Conservation (phyloP, 2,888 invertebrate species). For the Himalopsyche anomala region DNA sequence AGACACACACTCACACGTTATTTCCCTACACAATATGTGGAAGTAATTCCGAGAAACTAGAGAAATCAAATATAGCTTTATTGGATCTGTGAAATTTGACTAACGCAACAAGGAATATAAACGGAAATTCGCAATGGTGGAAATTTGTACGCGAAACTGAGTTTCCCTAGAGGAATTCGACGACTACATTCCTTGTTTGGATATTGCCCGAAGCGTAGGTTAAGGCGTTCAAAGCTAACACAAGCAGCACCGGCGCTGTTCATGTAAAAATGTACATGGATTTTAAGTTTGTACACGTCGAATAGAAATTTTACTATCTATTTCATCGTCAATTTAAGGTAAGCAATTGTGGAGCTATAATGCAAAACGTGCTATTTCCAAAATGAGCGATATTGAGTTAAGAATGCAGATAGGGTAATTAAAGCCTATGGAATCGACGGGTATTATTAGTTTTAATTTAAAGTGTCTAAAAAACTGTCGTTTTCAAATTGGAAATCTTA, state of each 20-base stretch:
- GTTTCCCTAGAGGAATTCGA: constrained; percentile 16
- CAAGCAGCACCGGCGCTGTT: neutral
- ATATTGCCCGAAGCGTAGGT: constrained; percentile 9
- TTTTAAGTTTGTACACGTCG: no score
- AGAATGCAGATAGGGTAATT: no score
- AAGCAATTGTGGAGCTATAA: no score
- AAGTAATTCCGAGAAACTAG: constrained; percentile 18
- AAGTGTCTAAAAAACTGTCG: no score
- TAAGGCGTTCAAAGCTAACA: neutral
- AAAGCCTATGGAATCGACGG: no score
- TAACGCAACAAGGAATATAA: constrained; percentile 25
- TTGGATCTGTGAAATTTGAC: constrained; percentile 31
- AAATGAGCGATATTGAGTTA: no score
- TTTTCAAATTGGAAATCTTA: no score
- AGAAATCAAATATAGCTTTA: constrained; percentile 26
- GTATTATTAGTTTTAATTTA: no score
- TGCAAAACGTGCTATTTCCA: no score
- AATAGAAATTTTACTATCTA: no score
- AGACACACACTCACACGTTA: neutral
- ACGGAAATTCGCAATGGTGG: constrained; percentile 5
- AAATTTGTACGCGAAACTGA: constrained; percentile 11
- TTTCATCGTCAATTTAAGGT: no score
- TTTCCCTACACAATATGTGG: constrained; percentile 4
- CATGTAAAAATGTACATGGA: no score
- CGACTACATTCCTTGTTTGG: constrained; percentile 34